These are phyloP conservation scores for Scaptomyza montana DNA, from an alignment of 1,140 invertebrate species.

Conservation along the genomic window DNA sequence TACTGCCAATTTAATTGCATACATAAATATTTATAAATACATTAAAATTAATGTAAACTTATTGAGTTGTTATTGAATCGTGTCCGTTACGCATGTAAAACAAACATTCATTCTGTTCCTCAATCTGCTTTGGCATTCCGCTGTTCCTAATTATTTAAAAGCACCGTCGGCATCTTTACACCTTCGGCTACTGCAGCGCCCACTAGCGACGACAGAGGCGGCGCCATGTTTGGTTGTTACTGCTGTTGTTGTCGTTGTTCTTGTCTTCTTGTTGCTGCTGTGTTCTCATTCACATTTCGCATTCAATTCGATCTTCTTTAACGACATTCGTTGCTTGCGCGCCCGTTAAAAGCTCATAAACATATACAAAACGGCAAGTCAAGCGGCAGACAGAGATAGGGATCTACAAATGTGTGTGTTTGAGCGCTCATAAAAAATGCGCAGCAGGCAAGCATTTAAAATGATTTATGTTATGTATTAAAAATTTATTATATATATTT, in stretches of 20 bases:
- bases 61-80: too few species aligned
- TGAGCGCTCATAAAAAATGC: constrained; percentile 28
- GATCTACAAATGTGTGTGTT: neutral
- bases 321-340: constrained; percentile 57
- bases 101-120: too few species aligned
- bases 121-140: neutral
- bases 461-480: constrained; percentile 9
- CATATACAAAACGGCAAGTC: constrained; percentile 38
- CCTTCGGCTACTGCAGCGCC: constrained; percentile 52
- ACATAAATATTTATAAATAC: too few species aligned
- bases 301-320: constrained; percentile 75
- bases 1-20: neutral
- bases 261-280: neutral
- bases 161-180: constrained; percentile 46
- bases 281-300: constrained; percentile 63
- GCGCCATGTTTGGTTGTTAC: constrained; percentile 65
- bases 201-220: constrained; percentile 51
- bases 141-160: neutral
- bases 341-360: constrained; percentile 51
- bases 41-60: too few species aligned
- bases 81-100: neutral
- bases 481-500: constrained; percentile 10
- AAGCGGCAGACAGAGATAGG: constrained; percentile 22
- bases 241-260: constrained; percentile 19
- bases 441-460: constrained; percentile 31